Evolutionary conservation across 2,113 vertebrate species (phyloP), one percentile per base, ranked within the genome.

Genomic region (Microcebus lehilahytsara): DNA sequence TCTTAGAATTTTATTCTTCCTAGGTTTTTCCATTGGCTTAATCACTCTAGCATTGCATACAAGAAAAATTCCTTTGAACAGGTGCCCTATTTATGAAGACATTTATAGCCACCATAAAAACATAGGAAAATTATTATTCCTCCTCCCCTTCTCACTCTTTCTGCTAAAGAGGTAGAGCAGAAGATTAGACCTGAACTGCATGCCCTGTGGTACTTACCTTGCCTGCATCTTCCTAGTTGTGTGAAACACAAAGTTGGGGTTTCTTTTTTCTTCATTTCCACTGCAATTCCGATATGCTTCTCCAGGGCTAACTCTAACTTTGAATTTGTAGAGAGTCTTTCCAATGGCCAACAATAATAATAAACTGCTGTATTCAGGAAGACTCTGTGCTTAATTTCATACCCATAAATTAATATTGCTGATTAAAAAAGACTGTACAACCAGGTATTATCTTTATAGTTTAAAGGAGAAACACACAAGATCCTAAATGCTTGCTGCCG

Each of bases 31-130:
- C 93, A 97, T 84, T 93, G 91, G 69, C 95, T 91, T 98, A 91
- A 95, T 96, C 87, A 93, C 71, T 92, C 69, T 86, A 97, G 64
- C 83, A 95, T 94, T 96, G 95, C 93, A 93, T 40, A 87, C 72
- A 67, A 92, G 91, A 71, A 86, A 94, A 85, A 89, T 77, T 51
- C 66, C 89, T 96, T 94, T 94, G 88, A 97, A 97, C 86, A 96
- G 93, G 95, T 97, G 86, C 89, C 86, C 74, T 96, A 87, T 93
- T 96, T 97, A 94, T 89, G 83, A 95, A 98, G 93, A 95, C 89
- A 92, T 96, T 98, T 97, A 95, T 93, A 95, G 75, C 37, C 53
- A 51, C 60, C 78, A 90, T 96, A 95, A 95, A 97, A 94, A 95
- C 74, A 75, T 22, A 92, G 93, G 69, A 85, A 96, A 97, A 96